Conservation (phyloP, 1,140 invertebrate species). For the Sminthurides bifidus region DNA sequence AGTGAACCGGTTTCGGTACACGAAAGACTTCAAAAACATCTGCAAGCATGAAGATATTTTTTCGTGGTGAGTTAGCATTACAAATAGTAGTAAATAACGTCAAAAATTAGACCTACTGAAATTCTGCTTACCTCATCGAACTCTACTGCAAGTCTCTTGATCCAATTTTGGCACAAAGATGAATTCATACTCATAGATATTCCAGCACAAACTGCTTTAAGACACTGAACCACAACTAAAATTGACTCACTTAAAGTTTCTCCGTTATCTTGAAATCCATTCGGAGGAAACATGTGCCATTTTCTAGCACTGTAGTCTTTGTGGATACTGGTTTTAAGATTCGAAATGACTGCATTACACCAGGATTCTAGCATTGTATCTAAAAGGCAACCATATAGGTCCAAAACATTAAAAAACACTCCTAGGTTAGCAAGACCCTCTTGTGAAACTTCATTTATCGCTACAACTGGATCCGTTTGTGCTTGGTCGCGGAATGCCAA, state of each 20-base stretch:
- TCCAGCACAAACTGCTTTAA: constrained; percentile 2
- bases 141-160: constrained; percentile 17
- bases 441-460: neutral
- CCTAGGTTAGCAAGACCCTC: constrained; percentile 11
- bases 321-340: constrained; percentile 3
- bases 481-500: too few relatives aligned
- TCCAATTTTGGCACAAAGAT: constrained; percentile 15
- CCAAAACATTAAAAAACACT: constrained; percentile 12
- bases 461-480: neutral
- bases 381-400: constrained; percentile 14
- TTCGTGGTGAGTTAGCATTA: neutral
- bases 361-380: constrained; percentile 25
- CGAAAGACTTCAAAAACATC: constrained; percentile 20
- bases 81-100: neutral
- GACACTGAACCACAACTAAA: constrained; percentile 1
- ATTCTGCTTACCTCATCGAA: constrained; percentile 21
- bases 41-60: constrained; percentile 2
- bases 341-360: constrained; percentile 5
- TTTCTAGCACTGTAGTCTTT: constrained; percentile 13
- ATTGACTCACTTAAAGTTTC: constrained; percentile 9
- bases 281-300: constrained; percentile 19
- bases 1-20: constrained; percentile 16
- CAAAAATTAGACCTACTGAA: neutral
- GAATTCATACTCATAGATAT: constrained; percentile 12
- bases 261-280: neutral